Conservation (phyloP, 1,140 invertebrate genomes). For the Calosoma granatense region DNA sequence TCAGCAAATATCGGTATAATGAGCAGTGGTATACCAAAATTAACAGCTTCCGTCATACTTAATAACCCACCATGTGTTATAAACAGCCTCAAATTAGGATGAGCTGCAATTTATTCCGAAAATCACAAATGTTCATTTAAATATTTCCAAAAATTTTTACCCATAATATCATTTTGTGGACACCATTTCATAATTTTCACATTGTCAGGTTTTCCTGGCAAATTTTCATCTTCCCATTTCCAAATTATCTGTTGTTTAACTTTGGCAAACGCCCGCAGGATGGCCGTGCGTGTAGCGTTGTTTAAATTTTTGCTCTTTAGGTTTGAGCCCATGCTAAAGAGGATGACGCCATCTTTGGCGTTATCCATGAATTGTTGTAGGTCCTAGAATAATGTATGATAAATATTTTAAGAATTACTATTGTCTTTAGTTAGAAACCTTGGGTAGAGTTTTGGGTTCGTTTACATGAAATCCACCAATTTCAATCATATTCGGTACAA, state of each 20-base stretch:
- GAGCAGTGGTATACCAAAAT: constrained; percentile 40
- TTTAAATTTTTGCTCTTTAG: constrained; percentile 36
- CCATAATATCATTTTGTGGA: constrained; percentile 50
- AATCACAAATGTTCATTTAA: not conserved
- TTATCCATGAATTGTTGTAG: constrained; percentile 37
- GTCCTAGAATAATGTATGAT: constrained; percentile 30
- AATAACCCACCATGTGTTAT: constrained; percentile 26
- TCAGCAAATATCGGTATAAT: constrained; percentile 32
- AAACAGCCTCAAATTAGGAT: constrained; percentile 23
- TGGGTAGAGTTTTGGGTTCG: constrained; percentile 32
- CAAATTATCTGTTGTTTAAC: constrained; percentile 45
- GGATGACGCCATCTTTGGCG: constrained; percentile 38
- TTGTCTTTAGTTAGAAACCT: constrained; percentile 25
- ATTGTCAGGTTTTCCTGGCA: constrained; percentile 38
- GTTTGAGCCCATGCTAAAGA: constrained; percentile 42
- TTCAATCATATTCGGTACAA: constrained; percentile 39
- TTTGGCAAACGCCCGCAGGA: constrained; percentile 38
- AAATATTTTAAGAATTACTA: not conserved
- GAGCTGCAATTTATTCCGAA: constrained; percentile 16
- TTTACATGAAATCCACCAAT: constrained; percentile 43
- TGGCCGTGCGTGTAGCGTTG: constrained; percentile 28
- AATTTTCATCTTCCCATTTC: constrained; percentile 42
- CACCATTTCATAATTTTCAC: constrained; percentile 42
- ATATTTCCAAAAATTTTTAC: constrained; percentile 29
- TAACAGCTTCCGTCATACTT: constrained; percentile 35